Base-by-base conservation (phyloP, 2,797 vertebrate species). In the Apogon talboti region DNA sequence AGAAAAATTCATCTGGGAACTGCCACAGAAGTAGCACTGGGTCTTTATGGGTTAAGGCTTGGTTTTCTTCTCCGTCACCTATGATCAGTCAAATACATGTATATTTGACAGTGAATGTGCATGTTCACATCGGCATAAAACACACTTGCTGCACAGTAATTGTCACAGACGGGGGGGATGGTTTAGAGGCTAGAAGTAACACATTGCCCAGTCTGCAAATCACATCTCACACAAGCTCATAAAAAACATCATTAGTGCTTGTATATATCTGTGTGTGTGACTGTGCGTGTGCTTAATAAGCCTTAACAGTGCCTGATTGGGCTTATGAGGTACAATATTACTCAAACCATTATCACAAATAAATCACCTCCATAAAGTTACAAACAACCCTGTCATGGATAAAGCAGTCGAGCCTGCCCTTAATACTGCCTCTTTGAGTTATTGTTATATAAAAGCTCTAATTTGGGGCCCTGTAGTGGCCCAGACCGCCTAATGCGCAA, bases 311-410 rank as follows among this genome's bases (percentile, higher is more conserved):
- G 56, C 58, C 56, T 79, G 76, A 77, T 80, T 78, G 71, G 47
- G 47, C 69, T 79, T 74, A 64, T 55, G 70, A 80, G 76, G 60
- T 73, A 50, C 48, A 79, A 68, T 82, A 84, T 83, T 78, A 62
- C 74, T 73, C 35, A 59, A 71, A 80, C 54, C 30, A 67, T 86
- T 77, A 83, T 78, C 51, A 66, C 45, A 45, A 63, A 79, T 82
- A 78, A 88, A 87, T 87, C 77, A 82, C 46, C 58, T 45, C 66
- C 53, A 66, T 78, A 60, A 70, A 74, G 71, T 80, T 71, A 67
- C 60, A 64, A 85, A 84, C 76, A 81, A 41, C 51, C 59, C 49
- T 79, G 67, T 60, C 71, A 66, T 2, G 11, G 71, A 60, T 61
- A 61, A 76, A 76, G 48, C 62, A 59, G 61, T 48, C 35, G 18